Percentiles rank a stretch among this genome's conserved stretches.
These are phyloP conservation scores for Neotoma lepida DNA, from an alignment of 2,113 vertebrate genomes.

Conservation along the genomic window DNA sequence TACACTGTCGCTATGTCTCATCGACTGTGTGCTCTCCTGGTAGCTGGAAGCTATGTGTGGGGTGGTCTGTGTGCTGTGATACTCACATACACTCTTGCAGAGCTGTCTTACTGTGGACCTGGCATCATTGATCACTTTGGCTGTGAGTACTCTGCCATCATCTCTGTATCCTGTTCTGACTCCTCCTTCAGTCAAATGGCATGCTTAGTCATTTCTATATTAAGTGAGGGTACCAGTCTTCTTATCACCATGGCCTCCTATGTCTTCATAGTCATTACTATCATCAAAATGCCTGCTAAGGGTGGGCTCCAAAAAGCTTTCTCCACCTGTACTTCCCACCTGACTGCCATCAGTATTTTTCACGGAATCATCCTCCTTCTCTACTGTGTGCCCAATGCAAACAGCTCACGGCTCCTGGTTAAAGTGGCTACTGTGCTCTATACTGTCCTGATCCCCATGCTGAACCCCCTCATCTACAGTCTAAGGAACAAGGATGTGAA, in stretches of 20 bases:
- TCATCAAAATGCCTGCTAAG: conserved; percentile 51
- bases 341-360: conserved; percentile 64
- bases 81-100: conserved; percentile 48
- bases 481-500: conserved; percentile 76
- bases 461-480: conserved; percentile 72
- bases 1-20: conserved; percentile 26
- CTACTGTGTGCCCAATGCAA: conserved; percentile 68
- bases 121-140: conserved; percentile 67
- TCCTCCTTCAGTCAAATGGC: conserved; percentile 26
- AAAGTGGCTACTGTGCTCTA: conserved; percentile 61
- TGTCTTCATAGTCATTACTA: conserved; percentile 39
- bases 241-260: conserved; percentile 59
- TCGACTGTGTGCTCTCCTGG: background rate
- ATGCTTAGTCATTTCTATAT: conserved; percentile 58
- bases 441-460: conserved; percentile 58
- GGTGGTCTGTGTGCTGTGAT: conserved; percentile 56
- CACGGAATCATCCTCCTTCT: conserved; percentile 68
- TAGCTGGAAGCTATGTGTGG: conserved; percentile 50
- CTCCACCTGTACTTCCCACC: conserved; percentile 69
- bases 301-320: conserved; percentile 45
- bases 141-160: conserved; percentile 71
- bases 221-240: conserved; percentile 57
- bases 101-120: conserved; percentile 38
- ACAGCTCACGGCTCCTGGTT: background rate
- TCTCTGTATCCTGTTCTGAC: conserved; percentile 64